Evolutionary conservation across 92 coral and sea anemone genomes (phyloP), one percentile per base, ranked within the genome.

Genomic region (Scolanthus callimorphus): DNA sequence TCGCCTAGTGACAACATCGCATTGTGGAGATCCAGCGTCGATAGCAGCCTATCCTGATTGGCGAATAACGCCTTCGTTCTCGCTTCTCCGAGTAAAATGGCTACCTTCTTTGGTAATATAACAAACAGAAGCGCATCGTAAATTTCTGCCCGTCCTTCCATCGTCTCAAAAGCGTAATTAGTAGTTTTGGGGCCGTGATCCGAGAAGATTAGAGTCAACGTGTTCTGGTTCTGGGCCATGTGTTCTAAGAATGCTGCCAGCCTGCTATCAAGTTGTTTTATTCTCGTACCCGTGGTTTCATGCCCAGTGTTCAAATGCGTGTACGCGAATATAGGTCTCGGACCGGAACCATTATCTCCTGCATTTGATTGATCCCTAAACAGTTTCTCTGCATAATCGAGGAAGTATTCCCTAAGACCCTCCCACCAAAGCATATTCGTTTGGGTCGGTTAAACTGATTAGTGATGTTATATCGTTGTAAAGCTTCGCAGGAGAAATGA

Each of bases 151-250:
- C 86, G 76, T 3, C 97, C 97, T 25, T 88, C 80, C 80, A 88
- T 85, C 6, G 88, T 83, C 2, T 74, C 59, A 50, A 88, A 89
- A 4, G 97, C 91, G 59, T 79, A 91, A 13, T 59, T 55, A 17
- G 97, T 91, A 26, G 97, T 91, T 69, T 91, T 91, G 1, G 97
- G 97, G 2, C 97, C 97, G 39, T 91, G 97, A 53, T 91, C 97
- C 6, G 97, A 91, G 29, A 86, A 78, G 1, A 91, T 63, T 1
- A 91, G 27, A 2, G 97, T 91, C 64, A 91, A 54, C 1, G 96
- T 91, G 51, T 84, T 61, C 17, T 91, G 70, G 8, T 62, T 51
- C 4, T 51, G 25, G 2, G 92, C 85, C 96, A 88, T 91, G 0
- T 49, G 69, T 20, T 67, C 46, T 23, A 91, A 51, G 50, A 75